Conservation (phyloP, 2,797 vertebrate genomes). For the Channa striata region DNA sequence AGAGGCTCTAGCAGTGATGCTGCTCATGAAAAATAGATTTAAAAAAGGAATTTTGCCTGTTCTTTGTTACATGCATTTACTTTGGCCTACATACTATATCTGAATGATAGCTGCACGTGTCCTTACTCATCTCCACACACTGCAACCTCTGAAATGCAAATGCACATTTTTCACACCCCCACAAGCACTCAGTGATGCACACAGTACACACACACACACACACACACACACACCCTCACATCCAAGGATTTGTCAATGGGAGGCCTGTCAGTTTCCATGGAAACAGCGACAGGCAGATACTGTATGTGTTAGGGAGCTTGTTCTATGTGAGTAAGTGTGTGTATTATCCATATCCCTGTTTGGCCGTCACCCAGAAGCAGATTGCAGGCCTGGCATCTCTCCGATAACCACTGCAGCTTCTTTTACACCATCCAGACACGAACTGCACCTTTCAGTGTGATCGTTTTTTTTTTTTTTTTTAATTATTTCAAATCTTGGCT, state of each 20-base stretch:
- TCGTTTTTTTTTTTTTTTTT: slow-evolving; percentile 6
- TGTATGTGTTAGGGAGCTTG: slow-evolving; percentile 58
- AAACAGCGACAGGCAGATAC: slow-evolving; percentile 75
- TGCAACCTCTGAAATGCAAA: slow-evolving; percentile 59
- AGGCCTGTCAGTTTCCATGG: slow-evolving; percentile 84
- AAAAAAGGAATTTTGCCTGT: background rate
- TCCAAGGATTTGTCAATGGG: slow-evolving; percentile 82
- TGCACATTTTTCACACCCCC: slow-evolving; percentile 56
- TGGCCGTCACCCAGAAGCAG: slow-evolving; percentile 74
- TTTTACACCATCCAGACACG: slow-evolving; percentile 55
- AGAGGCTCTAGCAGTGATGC: background rate
- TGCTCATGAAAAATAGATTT: slow-evolving; percentile 5
- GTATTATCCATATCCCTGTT: slow-evolving; percentile 61
- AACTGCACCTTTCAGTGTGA: slow-evolving; percentile 40
- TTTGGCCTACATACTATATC: slow-evolving; percentile 17
- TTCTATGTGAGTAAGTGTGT: slow-evolving; percentile 51
- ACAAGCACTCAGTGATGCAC: slow-evolving; percentile 21
- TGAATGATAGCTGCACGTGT: slow-evolving; percentile 50
- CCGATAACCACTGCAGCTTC: slow-evolving; percentile 64
- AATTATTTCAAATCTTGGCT: slow-evolving; percentile 3
- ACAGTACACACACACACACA: slow-evolving; percentile 15
- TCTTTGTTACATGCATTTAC: slow-evolving; percentile 13
- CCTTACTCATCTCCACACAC: slow-evolving; percentile 44
- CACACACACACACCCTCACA: slow-evolving; percentile 45
- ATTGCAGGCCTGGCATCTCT: slow-evolving; percentile 72